These are phyloP conservation scores for Dendroctonus valens DNA, from an alignment of 1,140 invertebrate species.

Conservation along the genomic window DNA sequence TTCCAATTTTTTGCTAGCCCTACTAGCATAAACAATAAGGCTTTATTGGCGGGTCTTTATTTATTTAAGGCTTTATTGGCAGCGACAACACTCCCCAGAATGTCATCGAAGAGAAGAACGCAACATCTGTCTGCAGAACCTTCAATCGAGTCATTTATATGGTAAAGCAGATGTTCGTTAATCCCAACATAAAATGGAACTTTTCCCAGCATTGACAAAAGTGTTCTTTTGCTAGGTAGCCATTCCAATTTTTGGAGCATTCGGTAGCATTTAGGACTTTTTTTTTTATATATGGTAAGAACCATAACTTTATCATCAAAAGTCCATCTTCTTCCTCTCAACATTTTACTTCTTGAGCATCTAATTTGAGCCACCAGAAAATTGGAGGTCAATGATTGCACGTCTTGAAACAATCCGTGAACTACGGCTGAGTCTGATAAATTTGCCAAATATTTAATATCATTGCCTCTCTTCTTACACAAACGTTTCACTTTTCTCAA, in stretches of 20 bases:
- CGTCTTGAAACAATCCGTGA: constrained; percentile 4
- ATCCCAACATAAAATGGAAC: constrained; percentile 4
- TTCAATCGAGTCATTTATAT: not conserved
- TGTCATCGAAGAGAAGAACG: constrained; percentile 6
- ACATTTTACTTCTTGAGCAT: not conserved
- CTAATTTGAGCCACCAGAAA: constrained; percentile 17
- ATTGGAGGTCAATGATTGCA: constrained; percentile 11
- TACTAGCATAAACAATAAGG: constrained; percentile 25
- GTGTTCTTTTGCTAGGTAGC: not conserved
- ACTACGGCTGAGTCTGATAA: constrained; percentile 7
- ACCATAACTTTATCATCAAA: constrained; percentile 15
- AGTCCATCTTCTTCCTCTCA: constrained; percentile 9
- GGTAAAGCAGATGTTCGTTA: not conserved
- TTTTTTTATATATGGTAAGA: constrained; percentile 5
- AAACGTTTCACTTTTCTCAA: constrained; percentile 11
- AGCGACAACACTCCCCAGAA: not conserved
- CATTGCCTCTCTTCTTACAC: not conserved
- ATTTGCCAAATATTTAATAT: constrained; percentile 8
- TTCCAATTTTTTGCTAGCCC: constrained; percentile 25
- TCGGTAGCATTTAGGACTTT: constrained; percentile 3
- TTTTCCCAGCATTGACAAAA: not conserved
- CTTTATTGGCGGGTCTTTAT: constrained; percentile 21
- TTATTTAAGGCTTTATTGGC: not conserved
- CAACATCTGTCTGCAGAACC: constrained; percentile 4
- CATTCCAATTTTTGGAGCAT: not conserved